phyloP scores from a whole-genome alignment of 2,113 vertebrate genomes.

The Cephalopterus ornatus region DNA sequence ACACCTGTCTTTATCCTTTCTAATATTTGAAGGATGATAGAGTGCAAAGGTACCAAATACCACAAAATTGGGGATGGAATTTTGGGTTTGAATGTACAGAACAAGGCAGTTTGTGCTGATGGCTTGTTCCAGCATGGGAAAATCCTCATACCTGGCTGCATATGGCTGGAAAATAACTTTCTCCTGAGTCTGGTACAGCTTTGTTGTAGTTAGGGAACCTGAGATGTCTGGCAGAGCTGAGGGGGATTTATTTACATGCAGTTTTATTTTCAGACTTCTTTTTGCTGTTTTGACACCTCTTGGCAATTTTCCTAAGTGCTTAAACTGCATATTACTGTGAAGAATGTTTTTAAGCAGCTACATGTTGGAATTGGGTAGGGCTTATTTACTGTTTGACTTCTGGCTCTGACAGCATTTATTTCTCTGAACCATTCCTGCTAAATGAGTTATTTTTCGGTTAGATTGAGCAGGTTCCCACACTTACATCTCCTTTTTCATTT shows the following conservation, averaged over 20 bases:
- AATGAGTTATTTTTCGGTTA: slow-evolving; percentile 39
- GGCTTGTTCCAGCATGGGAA: not conserved
- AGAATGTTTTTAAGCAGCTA: slow-evolving; percentile 40
- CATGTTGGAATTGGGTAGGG: slow-evolving; percentile 24
- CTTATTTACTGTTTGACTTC: slow-evolving; percentile 61
- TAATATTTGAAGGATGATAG: not conserved
- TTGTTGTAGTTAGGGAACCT: not conserved
- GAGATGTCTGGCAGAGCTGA: not conserved
- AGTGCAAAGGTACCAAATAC: not conserved
- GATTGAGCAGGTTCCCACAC: not conserved
- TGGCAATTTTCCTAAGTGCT: slow-evolving; percentile 54
- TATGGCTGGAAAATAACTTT: not conserved
- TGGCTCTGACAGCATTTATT: slow-evolving; percentile 49
- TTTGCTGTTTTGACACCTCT: slow-evolving; percentile 58
- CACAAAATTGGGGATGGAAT: not conserved
- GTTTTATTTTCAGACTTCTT: slow-evolving; percentile 27
- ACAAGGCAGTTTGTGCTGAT: not conserved
- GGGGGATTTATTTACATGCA: slow-evolving; percentile 20
- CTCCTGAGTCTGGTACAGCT: fast-evolving
- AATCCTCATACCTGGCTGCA: not conserved
- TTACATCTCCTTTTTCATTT: not conserved
- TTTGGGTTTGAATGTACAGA: not conserved
- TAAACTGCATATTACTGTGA: slow-evolving; percentile 34
- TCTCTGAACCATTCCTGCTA: slow-evolving; percentile 27
- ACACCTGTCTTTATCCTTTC: not conserved